phyloP scores from a whole-genome alignment of 2,888 invertebrate species.

The Chaetogeoica ovagalla region DNA sequence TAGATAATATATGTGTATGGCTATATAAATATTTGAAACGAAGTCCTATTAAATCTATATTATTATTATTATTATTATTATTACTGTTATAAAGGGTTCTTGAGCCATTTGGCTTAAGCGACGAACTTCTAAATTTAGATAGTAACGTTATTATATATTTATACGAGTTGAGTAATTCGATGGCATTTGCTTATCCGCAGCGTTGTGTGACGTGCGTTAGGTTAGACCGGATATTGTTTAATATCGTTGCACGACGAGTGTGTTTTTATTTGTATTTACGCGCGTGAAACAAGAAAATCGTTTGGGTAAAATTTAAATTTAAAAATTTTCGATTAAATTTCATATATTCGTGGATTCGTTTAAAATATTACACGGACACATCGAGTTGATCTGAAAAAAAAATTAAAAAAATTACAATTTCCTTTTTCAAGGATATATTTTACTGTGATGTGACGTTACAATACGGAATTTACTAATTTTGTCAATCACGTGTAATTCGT shows the following conservation, averaged over 20 bases:
- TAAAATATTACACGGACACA: too few species aligned
- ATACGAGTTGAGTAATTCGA: background rate
- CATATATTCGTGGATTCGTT: background rate
- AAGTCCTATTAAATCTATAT: background rate
- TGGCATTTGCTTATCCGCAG: constrained; percentile 10
- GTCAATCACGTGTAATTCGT: too few species aligned
- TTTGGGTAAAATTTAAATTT: background rate
- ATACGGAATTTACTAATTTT: too few species aligned
- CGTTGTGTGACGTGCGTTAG: background rate
- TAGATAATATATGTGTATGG: background rate
- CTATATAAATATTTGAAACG: background rate
- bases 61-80: too few species aligned
- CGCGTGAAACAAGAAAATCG: background rate
- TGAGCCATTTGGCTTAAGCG: background rate
- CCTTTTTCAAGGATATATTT: too few species aligned
- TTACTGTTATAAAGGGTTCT: constrained; percentile 3
- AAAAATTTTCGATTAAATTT: background rate
- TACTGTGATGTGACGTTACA: too few species aligned
- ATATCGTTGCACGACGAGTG: background rate
- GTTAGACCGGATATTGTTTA: constrained; percentile 24
- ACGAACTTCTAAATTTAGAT: constrained; percentile 29
- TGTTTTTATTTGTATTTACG: background rate
- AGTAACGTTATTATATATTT: background rate
- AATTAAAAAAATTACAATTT: too few species aligned
- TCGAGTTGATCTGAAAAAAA: too few species aligned